Evolutionary conservation across 2,797 vertebrate genomes (phyloP).

Genomic region (Linurgus olivaceus): DNA sequence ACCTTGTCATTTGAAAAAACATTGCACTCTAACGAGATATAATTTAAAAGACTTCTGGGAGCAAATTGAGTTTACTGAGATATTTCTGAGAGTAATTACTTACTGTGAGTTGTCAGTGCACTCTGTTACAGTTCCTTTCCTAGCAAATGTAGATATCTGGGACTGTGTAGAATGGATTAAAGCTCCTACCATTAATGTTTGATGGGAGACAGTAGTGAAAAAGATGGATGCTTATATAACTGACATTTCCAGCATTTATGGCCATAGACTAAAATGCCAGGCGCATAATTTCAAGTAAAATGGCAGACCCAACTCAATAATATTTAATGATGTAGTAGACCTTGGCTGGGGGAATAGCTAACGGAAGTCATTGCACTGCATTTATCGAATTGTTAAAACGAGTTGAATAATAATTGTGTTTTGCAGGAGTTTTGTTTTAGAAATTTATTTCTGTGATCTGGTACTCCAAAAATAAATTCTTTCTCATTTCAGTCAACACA

Average conservation of each 20-base stretch:
- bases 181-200: conserved; percentile 70
- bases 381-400: conserved; percentile 70
- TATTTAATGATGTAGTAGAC: conserved; percentile 74
- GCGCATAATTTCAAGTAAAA: conserved; percentile 75
- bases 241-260: conserved; percentile 77
- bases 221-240: conserved; percentile 77
- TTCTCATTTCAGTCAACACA: neutral
- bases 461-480: neutral
- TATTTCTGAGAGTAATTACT: conserved; percentile 76
- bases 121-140: conserved; percentile 53
- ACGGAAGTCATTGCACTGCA: conserved; percentile 56
- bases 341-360: conserved; percentile 50
- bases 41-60: conserved; percentile 74
- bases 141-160: conserved; percentile 62
- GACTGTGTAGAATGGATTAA: conserved; percentile 70
- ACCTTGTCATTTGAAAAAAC: conserved; percentile 74
- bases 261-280: conserved; percentile 74
- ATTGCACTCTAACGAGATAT: conserved; percentile 68
- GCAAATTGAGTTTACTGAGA: conserved; percentile 74
- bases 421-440: conserved; percentile 34
- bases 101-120: conserved; percentile 69
- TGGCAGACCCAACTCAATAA: conserved; percentile 76
- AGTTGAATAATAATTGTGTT: conserved; percentile 48
- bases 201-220: conserved; percentile 71
- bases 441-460: conserved; percentile 27